phyloP scores from a whole-genome alignment of 1,140 invertebrate species.

The Protaetia brevitarsis region DNA sequence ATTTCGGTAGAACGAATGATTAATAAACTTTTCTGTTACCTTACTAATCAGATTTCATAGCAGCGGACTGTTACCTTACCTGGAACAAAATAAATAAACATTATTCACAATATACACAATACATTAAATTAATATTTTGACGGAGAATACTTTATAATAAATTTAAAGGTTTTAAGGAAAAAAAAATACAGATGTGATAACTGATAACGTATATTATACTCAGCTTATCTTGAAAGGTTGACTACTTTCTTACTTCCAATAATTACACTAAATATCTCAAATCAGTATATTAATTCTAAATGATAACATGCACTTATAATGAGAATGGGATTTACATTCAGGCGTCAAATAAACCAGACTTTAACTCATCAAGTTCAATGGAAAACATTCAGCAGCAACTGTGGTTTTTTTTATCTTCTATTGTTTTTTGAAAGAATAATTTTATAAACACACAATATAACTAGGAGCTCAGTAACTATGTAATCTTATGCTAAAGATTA shows the following conservation, averaged over 20 bases:
- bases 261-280: not conserved
- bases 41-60: not conserved
- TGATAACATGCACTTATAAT: not conserved
- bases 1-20: not conserved
- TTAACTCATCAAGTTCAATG: no score
- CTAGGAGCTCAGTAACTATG: no score
- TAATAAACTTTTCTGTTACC: not conserved
- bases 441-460: no score
- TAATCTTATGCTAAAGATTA: no score
- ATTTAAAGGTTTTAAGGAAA: not conserved
- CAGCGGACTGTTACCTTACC: not conserved
- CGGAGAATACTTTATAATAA: not conserved
- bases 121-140: not conserved
- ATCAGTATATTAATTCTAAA: not conserved
- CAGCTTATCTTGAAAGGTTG: not conserved
- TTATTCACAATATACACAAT: not conserved
- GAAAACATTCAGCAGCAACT: no score
- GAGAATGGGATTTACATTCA: not conserved
- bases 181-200: not conserved
- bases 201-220: no score
- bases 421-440: no score
- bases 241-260: not conserved
- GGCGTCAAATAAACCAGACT: not conserved
- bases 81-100: not conserved
- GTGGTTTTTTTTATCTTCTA: no score